Conservation (phyloP, 2,888 invertebrate species). For the Caenorhabditis sp. region DNA sequence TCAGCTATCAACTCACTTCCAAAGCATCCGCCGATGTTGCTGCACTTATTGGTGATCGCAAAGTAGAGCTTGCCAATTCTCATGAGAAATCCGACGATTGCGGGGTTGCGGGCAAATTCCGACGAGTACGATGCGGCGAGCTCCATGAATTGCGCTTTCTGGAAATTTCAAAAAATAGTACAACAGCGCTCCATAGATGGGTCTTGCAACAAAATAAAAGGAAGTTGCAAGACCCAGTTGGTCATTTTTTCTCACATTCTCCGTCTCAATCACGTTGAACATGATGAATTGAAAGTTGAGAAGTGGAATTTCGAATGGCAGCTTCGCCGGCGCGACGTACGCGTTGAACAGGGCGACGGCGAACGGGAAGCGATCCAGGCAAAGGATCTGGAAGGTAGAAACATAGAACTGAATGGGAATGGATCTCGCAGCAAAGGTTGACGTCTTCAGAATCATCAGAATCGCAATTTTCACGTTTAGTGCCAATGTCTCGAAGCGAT, state of each 20-base stretch:
- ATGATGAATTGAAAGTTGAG: slow-evolving; percentile 50
- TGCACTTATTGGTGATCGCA: slow-evolving; percentile 31
- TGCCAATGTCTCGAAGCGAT: no score
- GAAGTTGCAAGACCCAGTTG: no score
- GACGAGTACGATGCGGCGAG: slow-evolving; percentile 31
- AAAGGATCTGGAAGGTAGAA: slow-evolving; percentile 43
- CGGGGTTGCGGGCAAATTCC: slow-evolving; percentile 16
- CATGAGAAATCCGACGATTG: slow-evolving; percentile 38
- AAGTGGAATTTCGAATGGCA: slow-evolving; percentile 32
- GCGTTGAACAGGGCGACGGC: slow-evolving; percentile 34
- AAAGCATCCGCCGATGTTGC: slow-evolving; percentile 33
- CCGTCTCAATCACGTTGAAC: slow-evolving; percentile 40
- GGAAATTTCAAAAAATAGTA: no score
- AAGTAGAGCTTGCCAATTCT: slow-evolving; percentile 55
- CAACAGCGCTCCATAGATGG: no score
- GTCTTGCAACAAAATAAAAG: no score
- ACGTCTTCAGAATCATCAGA: no score
- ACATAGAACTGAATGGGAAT: no score
- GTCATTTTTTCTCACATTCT: no score
- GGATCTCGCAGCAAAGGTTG: no score
- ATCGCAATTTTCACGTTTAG: no score
- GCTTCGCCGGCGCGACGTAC: slow-evolving; percentile 11
- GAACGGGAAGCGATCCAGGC: slow-evolving; percentile 54
- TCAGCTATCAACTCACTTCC: slow-evolving; percentile 30
- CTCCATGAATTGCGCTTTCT: slow-evolving; percentile 34